A percentile compares a stretch with the other conserved stretches of the same genome.
Conservation (phyloP, 2,797 vertebrate species). For the Alfaro cultratus region DNA sequence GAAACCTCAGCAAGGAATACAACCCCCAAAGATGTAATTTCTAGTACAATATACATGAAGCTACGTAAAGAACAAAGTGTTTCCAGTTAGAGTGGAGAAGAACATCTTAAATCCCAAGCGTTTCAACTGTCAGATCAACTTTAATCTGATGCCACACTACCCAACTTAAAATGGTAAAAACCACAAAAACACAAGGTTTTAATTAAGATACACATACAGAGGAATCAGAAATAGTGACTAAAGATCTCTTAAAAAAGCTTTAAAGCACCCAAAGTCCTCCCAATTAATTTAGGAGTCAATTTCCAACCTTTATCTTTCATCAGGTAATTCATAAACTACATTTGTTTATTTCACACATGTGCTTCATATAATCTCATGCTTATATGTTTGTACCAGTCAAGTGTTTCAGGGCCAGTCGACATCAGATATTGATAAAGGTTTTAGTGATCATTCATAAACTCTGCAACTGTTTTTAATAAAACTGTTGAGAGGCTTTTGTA, state of each 20-base stretch:
- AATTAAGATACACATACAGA: background rate
- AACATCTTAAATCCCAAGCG: background rate
- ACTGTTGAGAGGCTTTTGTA: background rate
- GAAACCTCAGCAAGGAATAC: background rate
- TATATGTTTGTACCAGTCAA: background rate
- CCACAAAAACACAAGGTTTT: background rate
- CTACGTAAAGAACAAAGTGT: background rate
- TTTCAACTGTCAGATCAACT: background rate
- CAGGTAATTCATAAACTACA: background rate
- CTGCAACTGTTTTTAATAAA: background rate
- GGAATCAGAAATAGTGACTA: too few species aligned
- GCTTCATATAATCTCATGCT: background rate
- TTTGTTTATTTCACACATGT: background rate
- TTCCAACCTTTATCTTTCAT: background rate
- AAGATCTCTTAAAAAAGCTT: background rate
- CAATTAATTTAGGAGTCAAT: background rate
- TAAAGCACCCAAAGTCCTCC: background rate
- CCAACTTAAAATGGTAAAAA: background rate
- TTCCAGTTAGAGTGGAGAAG: background rate
- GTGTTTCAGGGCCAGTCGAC: background rate
- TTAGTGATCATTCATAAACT: background rate
- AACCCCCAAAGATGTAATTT: background rate
- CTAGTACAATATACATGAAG: background rate
- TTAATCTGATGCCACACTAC: background rate
- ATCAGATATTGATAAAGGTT: background rate